Percentiles rank a stretch among this genome's conserved stretches.
phyloP scores from a whole-genome alignment of 2,797 vertebrate genomes.

The Falco cherrug region DNA sequence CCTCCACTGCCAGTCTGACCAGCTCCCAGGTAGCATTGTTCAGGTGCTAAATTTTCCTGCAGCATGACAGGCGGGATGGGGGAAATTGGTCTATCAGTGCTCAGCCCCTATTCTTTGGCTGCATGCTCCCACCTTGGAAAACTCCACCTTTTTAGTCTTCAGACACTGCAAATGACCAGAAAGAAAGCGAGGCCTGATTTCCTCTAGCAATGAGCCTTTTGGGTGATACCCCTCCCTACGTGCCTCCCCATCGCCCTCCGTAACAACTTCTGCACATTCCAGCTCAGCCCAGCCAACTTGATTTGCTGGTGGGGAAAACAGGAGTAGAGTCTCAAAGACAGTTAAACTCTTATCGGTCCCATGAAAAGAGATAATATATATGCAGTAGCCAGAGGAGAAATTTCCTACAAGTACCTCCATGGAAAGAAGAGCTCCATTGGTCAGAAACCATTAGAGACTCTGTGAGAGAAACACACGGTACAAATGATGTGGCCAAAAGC shows the following conservation, averaged over 20 bases:
- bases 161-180: not conserved
- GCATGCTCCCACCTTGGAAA: not conserved
- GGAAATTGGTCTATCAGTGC: not conserved
- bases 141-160: not conserved
- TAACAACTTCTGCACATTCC: not conserved
- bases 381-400: not conserved
- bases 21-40: not conserved
- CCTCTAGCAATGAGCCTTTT: not conserved
- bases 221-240: rapidly evolving
- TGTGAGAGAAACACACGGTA: not conserved
- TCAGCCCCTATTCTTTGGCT: not conserved
- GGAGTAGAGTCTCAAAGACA: not conserved
- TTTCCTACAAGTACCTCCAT: not conserved
- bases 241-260: rapidly evolving
- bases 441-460: not conserved
- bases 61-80: rapidly evolving
- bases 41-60: not conserved
- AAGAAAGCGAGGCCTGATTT: rapidly evolving
- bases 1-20: not conserved
- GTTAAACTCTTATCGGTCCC: not conserved
- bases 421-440: not conserved
- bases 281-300: not conserved
- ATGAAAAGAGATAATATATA: not conserved
- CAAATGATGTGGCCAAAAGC: not conserved
- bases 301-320: not conserved